Evolutionary conservation across 2,888 invertebrate species (phyloP).

Genomic region (Hyppa rectilinea): DNA sequence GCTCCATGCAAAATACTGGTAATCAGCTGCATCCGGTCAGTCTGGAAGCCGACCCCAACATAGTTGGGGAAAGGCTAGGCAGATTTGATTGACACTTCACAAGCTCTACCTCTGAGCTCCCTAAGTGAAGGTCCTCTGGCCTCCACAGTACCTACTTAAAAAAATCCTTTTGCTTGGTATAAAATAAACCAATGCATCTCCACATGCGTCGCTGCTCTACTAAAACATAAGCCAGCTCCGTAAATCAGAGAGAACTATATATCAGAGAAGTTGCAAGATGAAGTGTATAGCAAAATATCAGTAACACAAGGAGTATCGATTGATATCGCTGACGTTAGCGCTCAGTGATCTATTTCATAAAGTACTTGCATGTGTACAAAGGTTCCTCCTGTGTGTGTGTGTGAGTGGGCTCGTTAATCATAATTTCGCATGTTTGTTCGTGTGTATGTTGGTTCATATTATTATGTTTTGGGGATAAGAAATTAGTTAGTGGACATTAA

Average conservation of each 20-base stretch:
- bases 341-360: slow-evolving; percentile 87
- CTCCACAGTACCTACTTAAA: no score
- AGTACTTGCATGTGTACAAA: slow-evolving; percentile 72
- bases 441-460: slow-evolving; percentile 89
- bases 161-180: neutral
- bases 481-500: slow-evolving; percentile 91
- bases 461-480: slow-evolving; percentile 91
- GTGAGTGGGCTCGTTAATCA: slow-evolving; percentile 90
- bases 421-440: slow-evolving; percentile 90
- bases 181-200: neutral
- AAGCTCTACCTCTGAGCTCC: no score
- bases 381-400: slow-evolving; percentile 74
- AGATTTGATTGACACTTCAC: no score
- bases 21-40: no score
- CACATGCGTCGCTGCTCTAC: neutral
- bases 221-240: slow-evolving; percentile 6
- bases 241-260: slow-evolving; percentile 22
- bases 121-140: no score
- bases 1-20: no score
- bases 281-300: slow-evolving; percentile 61
- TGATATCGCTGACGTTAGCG: slow-evolving; percentile 73
- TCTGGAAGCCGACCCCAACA: no score
- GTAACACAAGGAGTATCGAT: slow-evolving; percentile 78
- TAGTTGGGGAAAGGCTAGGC: no score
- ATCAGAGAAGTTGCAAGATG: slow-evolving; percentile 38